These are phyloP conservation scores for Sinopyrophorus schimmeli DNA, from an alignment of 2,888 invertebrate species.

Conservation along the genomic window DNA sequence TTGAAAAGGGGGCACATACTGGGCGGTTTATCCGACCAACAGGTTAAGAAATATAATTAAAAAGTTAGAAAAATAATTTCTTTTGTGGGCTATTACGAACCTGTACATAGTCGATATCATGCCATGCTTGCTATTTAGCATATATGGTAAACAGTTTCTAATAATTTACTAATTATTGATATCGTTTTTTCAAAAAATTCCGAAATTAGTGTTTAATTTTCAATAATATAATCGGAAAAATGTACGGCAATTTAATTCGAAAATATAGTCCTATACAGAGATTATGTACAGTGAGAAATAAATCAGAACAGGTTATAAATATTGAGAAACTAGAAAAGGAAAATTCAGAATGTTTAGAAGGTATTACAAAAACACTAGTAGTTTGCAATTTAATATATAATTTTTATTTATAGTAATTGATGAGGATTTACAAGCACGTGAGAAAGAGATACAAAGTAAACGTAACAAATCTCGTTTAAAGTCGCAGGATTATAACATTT, in stretches of 20 bases:
- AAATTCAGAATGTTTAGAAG: slow-evolving; percentile 35
- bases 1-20: no score
- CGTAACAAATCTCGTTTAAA: slow-evolving; percentile 72
- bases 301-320: slow-evolving; percentile 37
- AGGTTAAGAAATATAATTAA: no score
- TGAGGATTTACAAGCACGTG: slow-evolving; percentile 57
- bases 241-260: slow-evolving; percentile 33
- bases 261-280: slow-evolving; percentile 31
- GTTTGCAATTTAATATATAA: slow-evolving; percentile 1
- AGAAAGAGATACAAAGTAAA: slow-evolving; percentile 60
- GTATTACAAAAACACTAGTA: slow-evolving; percentile 27
- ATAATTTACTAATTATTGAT: no score
- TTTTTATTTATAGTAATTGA: slow-evolving; percentile 44
- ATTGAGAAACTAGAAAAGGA: slow-evolving; percentile 48
- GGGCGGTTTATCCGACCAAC: no score
- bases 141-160: no score
- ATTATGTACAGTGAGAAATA: slow-evolving; percentile 25
- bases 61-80: no score
- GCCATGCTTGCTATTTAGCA: no score
- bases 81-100: no score
- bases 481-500: slow-evolving; percentile 62
- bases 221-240: no score
- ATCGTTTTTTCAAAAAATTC: no score
- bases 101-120: no score
- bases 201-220: no score